These are phyloP conservation scores for Piaya cayana DNA, from an alignment of 2,113 vertebrate genomes.

Conservation along the genomic window DNA sequence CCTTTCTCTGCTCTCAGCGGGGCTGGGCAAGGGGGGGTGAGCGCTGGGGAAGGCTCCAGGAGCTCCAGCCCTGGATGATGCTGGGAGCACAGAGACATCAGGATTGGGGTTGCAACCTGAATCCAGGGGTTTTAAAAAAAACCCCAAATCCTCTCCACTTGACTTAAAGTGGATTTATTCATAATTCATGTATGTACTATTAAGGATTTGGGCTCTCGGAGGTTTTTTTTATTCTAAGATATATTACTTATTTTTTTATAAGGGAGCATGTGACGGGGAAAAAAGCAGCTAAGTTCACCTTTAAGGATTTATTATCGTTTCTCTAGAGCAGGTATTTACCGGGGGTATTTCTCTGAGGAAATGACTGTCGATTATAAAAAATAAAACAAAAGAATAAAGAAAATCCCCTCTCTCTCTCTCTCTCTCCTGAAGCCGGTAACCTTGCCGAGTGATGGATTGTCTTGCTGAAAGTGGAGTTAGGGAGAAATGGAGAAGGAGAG, in stretches of 20 bases:
- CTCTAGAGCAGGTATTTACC: conserved; percentile 1
- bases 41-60: background rate
- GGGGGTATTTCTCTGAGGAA: conserved; percentile 17
- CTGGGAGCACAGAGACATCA: rapidly evolving
- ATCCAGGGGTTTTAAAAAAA: background rate
- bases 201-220: background rate
- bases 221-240: background rate
- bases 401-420: too few relatives aligned
- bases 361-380: conserved; percentile 27
- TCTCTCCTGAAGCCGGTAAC: conserved; percentile 5
- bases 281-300: conserved; percentile 46
- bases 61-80: background rate
- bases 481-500: background rate
- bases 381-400: background rate
- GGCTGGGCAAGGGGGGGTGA: background rate
- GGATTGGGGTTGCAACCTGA: background rate
- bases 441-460: conserved; percentile 23
- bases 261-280: background rate
- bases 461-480: background rate
- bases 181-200: background rate
- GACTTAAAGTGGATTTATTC: conserved; percentile 22
- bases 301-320: conserved; percentile 35
- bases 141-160: background rate
- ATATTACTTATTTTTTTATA: background rate
- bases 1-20: background rate